phyloP scores from a whole-genome alignment of 2,113 vertebrate species.

The Muscicapa adusta region DNA sequence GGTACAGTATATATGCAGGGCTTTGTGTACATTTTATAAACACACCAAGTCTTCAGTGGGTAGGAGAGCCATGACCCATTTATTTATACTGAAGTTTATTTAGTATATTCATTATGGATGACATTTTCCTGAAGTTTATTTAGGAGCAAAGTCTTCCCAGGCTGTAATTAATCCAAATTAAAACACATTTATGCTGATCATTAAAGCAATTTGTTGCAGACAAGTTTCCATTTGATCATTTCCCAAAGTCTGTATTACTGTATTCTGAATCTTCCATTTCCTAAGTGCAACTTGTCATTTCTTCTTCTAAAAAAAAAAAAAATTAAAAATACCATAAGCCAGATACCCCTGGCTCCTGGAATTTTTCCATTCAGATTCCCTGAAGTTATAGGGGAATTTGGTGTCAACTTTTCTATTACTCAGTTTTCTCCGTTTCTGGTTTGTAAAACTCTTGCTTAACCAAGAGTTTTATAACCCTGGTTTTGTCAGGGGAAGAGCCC shows the following conservation, averaged over 20 bases:
- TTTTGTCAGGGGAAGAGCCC: not conserved
- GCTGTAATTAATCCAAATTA: slow-evolving; percentile 63
- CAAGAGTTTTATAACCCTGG: not conserved
- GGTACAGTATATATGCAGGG: slow-evolving; percentile 11
- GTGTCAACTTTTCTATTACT: not conserved
- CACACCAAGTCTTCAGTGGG: slow-evolving; percentile 24
- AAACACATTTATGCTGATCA: slow-evolving; percentile 49
- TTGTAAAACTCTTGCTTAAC: not conserved
- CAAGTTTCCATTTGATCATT: slow-evolving; percentile 52
- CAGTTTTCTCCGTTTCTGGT: not conserved
- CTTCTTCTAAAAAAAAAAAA: not conserved
- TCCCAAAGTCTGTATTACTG: slow-evolving; percentile 8
- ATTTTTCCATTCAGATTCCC: not conserved
- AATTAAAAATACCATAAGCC: not conserved
- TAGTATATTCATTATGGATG: slow-evolving; percentile 36
- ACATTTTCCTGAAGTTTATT: slow-evolving; percentile 50
- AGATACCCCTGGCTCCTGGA: not conserved
- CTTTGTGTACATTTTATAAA: slow-evolving; percentile 55
- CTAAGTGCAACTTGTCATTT: not conserved
- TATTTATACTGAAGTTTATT: slow-evolving; percentile 38
- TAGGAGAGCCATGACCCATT: not conserved
- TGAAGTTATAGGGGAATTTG: not conserved
- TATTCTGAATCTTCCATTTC: slow-evolving; percentile 18
- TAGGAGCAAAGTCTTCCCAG: slow-evolving; percentile 42
- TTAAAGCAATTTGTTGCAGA: slow-evolving; percentile 53